Evolutionary conservation across 2,888 invertebrate genomes (phyloP).

Genomic region (Endotricha flammealis): DNA sequence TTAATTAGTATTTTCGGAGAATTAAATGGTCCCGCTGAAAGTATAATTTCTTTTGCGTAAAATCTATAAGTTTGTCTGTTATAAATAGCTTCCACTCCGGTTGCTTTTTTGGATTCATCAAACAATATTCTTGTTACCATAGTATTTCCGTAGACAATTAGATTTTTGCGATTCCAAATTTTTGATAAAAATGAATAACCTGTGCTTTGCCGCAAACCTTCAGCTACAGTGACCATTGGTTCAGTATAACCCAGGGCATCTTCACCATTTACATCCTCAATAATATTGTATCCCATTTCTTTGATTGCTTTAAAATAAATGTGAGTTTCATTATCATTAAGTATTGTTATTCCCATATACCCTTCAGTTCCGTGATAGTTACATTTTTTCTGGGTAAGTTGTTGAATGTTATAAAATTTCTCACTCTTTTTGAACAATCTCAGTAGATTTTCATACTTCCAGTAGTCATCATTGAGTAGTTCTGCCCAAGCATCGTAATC

Average conservation of each 20-base stretch:
- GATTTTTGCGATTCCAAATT: slow-evolving; percentile 56
- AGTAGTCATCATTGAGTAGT: slow-evolving; percentile 23
- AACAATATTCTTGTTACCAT: slow-evolving; percentile 27
- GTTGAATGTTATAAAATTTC: slow-evolving; percentile 1
- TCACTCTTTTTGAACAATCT: slow-evolving; percentile 36
- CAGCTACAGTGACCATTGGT: slow-evolving; percentile 51
- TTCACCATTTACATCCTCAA: slow-evolving; percentile 47
- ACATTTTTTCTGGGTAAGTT: neutral
- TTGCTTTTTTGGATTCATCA: slow-evolving; percentile 23
- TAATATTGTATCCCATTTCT: slow-evolving; percentile 46
- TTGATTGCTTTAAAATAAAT: slow-evolving; percentile 39
- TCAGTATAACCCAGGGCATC: slow-evolving; percentile 56
- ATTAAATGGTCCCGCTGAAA: slow-evolving; percentile 47
- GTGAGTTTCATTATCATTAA: slow-evolving; percentile 16
- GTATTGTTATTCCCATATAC: slow-evolving; percentile 23
- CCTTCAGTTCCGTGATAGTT: slow-evolving; percentile 25
- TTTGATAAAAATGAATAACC: slow-evolving; percentile 26
- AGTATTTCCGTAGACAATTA: slow-evolving; percentile 52
- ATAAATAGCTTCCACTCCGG: slow-evolving; percentile 23
- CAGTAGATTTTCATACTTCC: slow-evolving; percentile 29
- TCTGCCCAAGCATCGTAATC: slow-evolving; percentile 31
- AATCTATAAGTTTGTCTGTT: slow-evolving; percentile 25
- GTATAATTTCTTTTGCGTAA: slow-evolving; percentile 39
- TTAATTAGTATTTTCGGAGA: slow-evolving; percentile 52
- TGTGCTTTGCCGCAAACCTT: slow-evolving; percentile 43